Evolutionary conservation across 2,113 vertebrate genomes (phyloP).

Genomic region (Dipodomys merriami): DNA sequence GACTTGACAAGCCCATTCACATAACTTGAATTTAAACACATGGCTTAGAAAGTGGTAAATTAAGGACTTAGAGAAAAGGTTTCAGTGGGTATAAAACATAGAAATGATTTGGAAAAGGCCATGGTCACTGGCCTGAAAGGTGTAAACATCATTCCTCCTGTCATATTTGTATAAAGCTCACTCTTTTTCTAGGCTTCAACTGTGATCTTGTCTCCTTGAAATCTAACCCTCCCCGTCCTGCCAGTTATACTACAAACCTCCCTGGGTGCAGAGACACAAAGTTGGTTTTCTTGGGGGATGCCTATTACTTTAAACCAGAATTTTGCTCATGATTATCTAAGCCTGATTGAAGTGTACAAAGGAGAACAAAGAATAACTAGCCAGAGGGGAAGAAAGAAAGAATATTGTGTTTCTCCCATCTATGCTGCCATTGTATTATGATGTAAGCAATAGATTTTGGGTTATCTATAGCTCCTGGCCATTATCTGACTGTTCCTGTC

Average conservation of each 20-base stretch:
- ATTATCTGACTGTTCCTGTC: too few relatives aligned
- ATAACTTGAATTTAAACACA: not conserved
- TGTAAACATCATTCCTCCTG: not conserved
- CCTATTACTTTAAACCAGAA: constrained; percentile 7
- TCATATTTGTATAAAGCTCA: not conserved
- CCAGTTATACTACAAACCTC: not conserved
- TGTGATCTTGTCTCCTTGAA: not conserved
- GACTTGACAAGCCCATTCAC: not conserved
- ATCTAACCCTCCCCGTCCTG: not conserved
- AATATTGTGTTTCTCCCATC: too few relatives aligned
- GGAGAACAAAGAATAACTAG: too few relatives aligned
- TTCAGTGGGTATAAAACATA: too few relatives aligned
- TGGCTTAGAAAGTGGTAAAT: not conserved
- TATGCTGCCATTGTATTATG: too few relatives aligned
- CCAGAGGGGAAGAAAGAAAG: too few relatives aligned
- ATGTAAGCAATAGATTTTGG: too few relatives aligned
- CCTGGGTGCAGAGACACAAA: not conserved
- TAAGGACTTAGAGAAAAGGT: not conserved
- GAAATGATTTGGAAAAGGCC: constrained; percentile 6
- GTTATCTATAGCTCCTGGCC: too few relatives aligned
- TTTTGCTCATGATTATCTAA: not conserved
- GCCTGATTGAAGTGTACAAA: not conserved
- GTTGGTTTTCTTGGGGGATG: constrained; percentile 9
- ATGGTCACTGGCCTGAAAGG: not conserved
- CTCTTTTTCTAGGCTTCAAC: not conserved